Evolutionary conservation across 1,140 invertebrate species (phyloP).

Genomic region (Bombus sibiricus): DNA sequence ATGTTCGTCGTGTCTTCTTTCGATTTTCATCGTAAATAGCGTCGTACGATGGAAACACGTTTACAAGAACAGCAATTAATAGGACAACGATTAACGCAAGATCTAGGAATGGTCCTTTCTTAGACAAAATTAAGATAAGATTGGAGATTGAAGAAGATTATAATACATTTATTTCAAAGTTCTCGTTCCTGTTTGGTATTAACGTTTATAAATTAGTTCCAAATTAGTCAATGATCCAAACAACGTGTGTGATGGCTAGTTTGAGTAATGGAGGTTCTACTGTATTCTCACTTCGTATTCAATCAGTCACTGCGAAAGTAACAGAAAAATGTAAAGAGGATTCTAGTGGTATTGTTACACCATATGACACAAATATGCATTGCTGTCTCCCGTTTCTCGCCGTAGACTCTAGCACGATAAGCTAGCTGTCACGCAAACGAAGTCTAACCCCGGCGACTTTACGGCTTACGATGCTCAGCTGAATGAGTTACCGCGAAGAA

Average conservation of each 20-base stretch:
- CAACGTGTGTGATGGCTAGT: too few species aligned
- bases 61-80: background rate
- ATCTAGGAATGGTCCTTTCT: background rate
- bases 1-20: background rate
- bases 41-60: background rate
- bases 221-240: background rate
- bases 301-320: background rate
- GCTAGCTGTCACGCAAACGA: background rate
- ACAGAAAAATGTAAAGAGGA: background rate
- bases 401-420: slow-evolving; percentile 25
- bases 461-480: slow-evolving; percentile 3
- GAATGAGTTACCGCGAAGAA: background rate
- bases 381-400: background rate
- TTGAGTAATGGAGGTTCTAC: background rate
- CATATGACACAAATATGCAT: background rate
- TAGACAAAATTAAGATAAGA: background rate
- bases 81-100: background rate
- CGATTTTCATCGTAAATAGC: background rate
- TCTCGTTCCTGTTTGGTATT: background rate
- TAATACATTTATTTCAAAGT: too few species aligned
- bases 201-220: too few species aligned
- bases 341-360: background rate
- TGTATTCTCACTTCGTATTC: background rate
- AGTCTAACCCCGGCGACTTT: background rate
- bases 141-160: background rate